These are phyloP conservation scores for Zaprionus africanus DNA, from an alignment of 1,140 invertebrate species.

Conservation along the genomic window DNA sequence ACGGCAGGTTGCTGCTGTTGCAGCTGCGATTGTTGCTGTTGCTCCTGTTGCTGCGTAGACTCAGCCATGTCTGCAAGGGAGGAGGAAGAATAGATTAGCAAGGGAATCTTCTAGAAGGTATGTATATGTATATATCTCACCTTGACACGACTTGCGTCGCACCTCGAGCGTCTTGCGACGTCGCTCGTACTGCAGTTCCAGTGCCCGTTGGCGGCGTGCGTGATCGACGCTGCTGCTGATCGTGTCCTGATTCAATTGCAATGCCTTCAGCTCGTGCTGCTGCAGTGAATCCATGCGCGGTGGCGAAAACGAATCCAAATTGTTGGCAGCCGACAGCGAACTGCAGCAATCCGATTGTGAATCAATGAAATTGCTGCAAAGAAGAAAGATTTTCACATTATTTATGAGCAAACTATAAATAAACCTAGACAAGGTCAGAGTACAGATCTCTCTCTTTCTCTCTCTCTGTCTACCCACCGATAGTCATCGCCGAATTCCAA, in stretches of 20 bases:
- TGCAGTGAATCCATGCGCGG: constrained; percentile 83
- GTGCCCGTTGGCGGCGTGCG: constrained; percentile 75
- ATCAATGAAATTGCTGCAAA: constrained; percentile 88
- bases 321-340: constrained; percentile 89
- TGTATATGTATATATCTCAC: constrained; percentile 27
- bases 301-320: constrained; percentile 87
- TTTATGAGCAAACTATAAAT: constrained; percentile 60
- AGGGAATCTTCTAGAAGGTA: not conserved
- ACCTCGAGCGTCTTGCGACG: constrained; percentile 82
- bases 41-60: constrained; percentile 16
- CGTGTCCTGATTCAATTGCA: constrained; percentile 76
- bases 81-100: not conserved
- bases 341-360: constrained; percentile 93
- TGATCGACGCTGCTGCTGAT: constrained; percentile 79
- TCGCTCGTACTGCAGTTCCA: constrained; percentile 81
- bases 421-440: constrained; percentile 40
- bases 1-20: constrained; percentile 34
- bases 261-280: constrained; percentile 67
- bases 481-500: constrained; percentile 96
- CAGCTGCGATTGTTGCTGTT: constrained; percentile 32
- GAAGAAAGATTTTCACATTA: constrained; percentile 5
- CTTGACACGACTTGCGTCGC: constrained; percentile 81
- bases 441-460: not conserved
- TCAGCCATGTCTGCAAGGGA: constrained; percentile 65
- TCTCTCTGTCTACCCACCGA: constrained; percentile 85